These are phyloP conservation scores for Pseudopleuronectes americanus DNA, from an alignment of 2,797 vertebrate genomes.

Conservation along the genomic window DNA sequence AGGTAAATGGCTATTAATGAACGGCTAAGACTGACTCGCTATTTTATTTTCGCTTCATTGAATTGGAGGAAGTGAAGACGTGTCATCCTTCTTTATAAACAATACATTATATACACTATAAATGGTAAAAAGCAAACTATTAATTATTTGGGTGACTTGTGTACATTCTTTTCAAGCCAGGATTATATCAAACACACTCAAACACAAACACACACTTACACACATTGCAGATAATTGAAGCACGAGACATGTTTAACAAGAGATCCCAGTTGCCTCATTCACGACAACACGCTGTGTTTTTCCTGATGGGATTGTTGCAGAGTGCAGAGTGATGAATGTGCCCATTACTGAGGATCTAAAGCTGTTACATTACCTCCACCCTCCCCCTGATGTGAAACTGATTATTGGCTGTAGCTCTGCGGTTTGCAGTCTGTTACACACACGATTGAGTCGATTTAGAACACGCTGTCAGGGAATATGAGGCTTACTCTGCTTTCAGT, in stretches of 20 bases:
- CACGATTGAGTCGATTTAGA: conserved; percentile 62
- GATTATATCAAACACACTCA: background rate
- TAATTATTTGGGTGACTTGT: background rate
- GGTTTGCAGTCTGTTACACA: conserved; percentile 41
- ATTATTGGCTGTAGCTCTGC: conserved; percentile 25
- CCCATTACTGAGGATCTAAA: conserved; percentile 37
- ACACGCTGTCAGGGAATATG: conserved; percentile 34
- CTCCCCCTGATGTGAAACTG: conserved; percentile 23
- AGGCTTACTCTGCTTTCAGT: conserved; percentile 18
- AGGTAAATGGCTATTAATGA: no score
- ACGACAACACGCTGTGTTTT: background rate
- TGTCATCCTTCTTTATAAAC: no score
- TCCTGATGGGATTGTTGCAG: conserved; percentile 24
- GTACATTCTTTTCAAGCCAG: background rate
- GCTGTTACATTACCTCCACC: conserved; percentile 46
- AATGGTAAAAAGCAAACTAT: background rate
- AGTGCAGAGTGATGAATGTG: conserved; percentile 47
- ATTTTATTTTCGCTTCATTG: no score
- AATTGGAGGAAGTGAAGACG: no score
- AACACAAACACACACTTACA: background rate
- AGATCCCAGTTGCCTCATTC: background rate
- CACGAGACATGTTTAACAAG: background rate
- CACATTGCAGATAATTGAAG: background rate
- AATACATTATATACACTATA: background rate
- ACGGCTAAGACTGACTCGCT: no score